phyloP scores from a whole-genome alignment of 2,888 invertebrate species.

The Caenorhabditis becei region DNA sequence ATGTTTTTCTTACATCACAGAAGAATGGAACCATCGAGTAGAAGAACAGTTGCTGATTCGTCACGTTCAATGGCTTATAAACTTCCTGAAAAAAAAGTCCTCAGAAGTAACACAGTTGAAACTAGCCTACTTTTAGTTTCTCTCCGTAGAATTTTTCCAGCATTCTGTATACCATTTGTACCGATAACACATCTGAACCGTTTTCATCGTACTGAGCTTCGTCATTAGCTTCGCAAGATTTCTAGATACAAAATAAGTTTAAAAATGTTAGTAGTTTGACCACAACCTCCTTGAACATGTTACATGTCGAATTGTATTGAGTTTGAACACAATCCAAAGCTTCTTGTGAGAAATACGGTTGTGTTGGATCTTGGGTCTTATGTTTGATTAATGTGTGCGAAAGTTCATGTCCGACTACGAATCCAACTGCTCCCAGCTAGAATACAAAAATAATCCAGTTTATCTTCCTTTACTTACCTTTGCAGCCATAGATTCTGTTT shows the following conservation, averaged over 20 bases:
- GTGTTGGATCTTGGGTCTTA: background rate
- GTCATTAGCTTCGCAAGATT: background rate
- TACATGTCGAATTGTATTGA: conserved; percentile 3
- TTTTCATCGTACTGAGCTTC: background rate
- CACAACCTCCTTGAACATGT: background rate
- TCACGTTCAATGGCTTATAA: background rate
- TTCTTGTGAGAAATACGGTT: background rate
- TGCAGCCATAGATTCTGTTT: background rate
- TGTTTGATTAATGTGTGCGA: background rate
- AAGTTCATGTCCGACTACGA: background rate
- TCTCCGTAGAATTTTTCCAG: background rate
- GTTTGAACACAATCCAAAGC: background rate
- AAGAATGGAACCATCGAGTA: background rate
- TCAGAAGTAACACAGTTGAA: too few relatives aligned
- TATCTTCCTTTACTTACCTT: background rate
- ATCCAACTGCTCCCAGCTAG: background rate
- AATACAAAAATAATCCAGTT: background rate
- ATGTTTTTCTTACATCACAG: too few relatives aligned
- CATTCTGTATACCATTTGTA: background rate
- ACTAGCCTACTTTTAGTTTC: background rate
- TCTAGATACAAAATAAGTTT: background rate
- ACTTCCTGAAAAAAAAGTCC: background rate
- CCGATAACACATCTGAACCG: background rate
- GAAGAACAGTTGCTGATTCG: conserved; percentile 10
- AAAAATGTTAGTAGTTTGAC: too few relatives aligned